Base-by-base conservation (phyloP, 2,888 invertebrate genomes). In the Vesta saturnalis region DNA sequence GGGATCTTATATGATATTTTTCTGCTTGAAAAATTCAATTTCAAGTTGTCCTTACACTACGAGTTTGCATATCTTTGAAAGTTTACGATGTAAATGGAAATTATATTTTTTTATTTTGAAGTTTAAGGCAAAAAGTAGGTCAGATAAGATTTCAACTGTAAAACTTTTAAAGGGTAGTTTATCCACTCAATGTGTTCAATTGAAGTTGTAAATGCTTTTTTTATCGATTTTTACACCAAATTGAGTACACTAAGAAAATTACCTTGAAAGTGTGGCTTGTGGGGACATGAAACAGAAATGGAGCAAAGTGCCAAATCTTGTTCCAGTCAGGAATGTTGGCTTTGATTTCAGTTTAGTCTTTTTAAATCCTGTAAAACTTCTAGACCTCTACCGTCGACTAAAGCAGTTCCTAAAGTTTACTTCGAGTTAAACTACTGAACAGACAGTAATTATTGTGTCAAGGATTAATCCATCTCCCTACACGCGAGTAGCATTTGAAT, bases 271-370 rank as follows among this genome's bases (percentile, higher is more conserved):
- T 66, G 68, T 55, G 64, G 71, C 62, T 71, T 68, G 68, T 56
- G 67, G 68, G 52, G 70, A 68, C 68, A 62, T 49, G 62, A 64
- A 65, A 60, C 71, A 60, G 62, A 68, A 64, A 69, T 66, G 57
- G 63, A 67, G 67, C 67, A 71, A 74, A 74, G 74, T 74, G 72
- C 70, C 72, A 72, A 74, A 74, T 72, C 74, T 74, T 74, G 74
- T 74, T 72, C 74, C 58, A 64, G 70, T 69, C 66, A 56, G 64
- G 49, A 57, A 22, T 46, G 63, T 63, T 63, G 57, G 61, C 43
- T 63, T 46, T 56, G 49, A 56, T 57, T 63, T 52, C 57, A 43
- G 39, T 43, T 57, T 10, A 4, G 56, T 57, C 47, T 47, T 56
- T 57, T 61, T 19, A 39, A 43, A 18, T 61, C 35, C 61, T 35